Conservation (phyloP, 2,797 vertebrate species). For the Neoniphon sammara region DNA sequence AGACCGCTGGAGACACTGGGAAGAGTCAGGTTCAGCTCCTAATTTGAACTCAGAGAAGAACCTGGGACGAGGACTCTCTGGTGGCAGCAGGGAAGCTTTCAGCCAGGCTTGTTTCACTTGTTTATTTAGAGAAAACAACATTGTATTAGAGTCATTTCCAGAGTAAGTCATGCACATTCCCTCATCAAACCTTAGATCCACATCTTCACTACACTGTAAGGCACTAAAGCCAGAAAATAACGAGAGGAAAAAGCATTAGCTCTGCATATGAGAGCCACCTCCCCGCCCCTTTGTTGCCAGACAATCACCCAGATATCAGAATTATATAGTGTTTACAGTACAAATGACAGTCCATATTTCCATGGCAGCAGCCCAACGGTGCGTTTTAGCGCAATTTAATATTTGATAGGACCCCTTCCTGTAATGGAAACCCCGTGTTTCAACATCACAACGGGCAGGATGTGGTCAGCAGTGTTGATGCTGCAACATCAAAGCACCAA, state of each 20-base stretch:
- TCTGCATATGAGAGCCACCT: slow-evolving; percentile 47
- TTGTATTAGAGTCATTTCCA: slow-evolving; percentile 8
- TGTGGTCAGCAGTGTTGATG: slow-evolving; percentile 20
- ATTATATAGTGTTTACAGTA: slow-evolving; percentile 72
- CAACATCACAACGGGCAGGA: slow-evolving; percentile 19
- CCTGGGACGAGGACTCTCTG: not conserved
- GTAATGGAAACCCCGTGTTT: slow-evolving; percentile 64
- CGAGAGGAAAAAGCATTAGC: slow-evolving; percentile 80
- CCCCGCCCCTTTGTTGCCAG: slow-evolving; percentile 48
- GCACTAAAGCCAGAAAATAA: slow-evolving; percentile 71
- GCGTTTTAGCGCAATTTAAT: slow-evolving; percentile 70
- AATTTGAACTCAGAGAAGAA: slow-evolving; percentile 17
- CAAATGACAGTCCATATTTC: slow-evolving; percentile 71
- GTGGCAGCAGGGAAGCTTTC: slow-evolving; percentile 16
- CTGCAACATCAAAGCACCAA: not conserved
- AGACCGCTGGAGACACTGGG: slow-evolving; percentile 34
- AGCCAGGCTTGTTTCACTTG: not conserved
- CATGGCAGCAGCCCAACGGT: slow-evolving; percentile 69
- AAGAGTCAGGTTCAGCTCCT: slow-evolving; percentile 16
- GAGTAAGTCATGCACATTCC: not conserved
- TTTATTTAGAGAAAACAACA: slow-evolving; percentile 23
- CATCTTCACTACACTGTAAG: slow-evolving; percentile 30
- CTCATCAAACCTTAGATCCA: not conserved
- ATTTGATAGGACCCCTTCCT: slow-evolving; percentile 65
- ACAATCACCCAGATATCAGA: slow-evolving; percentile 73